Conservation (phyloP, 2,797 vertebrate genomes). For the Xiphophorus birchmanni region DNA sequence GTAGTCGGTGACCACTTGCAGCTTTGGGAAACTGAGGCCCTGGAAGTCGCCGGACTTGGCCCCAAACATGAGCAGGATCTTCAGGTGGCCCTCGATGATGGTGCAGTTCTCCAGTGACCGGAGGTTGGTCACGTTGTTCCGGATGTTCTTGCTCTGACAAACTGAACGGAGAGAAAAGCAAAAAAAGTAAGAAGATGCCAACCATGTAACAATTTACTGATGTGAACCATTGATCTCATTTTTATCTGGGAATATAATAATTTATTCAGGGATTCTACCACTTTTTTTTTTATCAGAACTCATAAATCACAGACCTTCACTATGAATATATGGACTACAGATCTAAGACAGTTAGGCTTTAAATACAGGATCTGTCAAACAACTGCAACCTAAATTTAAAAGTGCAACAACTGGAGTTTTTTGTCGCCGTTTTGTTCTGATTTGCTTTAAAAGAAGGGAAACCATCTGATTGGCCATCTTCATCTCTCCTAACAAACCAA, state of each 20-base stretch:
- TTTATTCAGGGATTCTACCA: neutral
- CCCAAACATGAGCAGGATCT: constrained; percentile 95
- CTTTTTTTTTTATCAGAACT: neutral
- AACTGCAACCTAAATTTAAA: neutral
- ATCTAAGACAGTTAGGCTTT: no score
- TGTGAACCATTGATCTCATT: neutral
- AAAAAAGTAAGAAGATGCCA: neutral
- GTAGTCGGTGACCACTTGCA: constrained; percentile 94
- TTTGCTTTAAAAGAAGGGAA: constrained; percentile 40
- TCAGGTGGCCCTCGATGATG: constrained; percentile 93
- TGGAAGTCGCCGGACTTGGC: constrained; percentile 91
- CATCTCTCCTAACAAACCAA: neutral
- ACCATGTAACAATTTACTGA: neutral
- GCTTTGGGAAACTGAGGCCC: constrained; percentile 90
- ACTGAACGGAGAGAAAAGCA: constrained; percentile 59
- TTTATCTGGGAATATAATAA: neutral
- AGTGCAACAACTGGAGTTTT: constrained; percentile 19
- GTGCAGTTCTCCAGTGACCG: constrained; percentile 91
- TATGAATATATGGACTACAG: neutral
- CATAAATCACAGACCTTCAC: no score
- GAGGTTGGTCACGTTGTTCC: constrained; percentile 91
- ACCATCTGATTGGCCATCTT: constrained; percentile 21
- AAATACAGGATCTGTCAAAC: neutral
- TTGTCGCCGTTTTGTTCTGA: constrained; percentile 14
- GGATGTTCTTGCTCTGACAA: constrained; percentile 92